Evolutionary conservation across 2,888 invertebrate genomes (phyloP).

Genomic region (Caenorhabditis afra): DNA sequence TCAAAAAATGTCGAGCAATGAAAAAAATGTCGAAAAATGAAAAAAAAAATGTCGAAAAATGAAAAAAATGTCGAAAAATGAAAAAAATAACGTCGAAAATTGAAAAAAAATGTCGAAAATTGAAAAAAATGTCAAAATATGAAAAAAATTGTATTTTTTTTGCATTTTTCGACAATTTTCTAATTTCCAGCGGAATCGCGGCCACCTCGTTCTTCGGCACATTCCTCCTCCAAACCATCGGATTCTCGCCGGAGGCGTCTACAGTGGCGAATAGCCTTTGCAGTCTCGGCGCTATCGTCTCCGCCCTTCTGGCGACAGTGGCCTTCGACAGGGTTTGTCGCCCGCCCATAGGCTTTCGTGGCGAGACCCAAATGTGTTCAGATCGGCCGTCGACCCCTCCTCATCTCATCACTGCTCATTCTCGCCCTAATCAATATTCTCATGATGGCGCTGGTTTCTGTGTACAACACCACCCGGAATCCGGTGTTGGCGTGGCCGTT

Average conservation of each 20-base stretch:
- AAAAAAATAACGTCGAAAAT: no score
- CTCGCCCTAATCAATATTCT: slow-evolving; percentile 68
- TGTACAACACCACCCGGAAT: slow-evolving; percentile 56
- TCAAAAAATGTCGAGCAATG: no score
- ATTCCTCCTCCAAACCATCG: slow-evolving; percentile 68
- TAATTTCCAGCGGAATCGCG: slow-evolving; percentile 70
- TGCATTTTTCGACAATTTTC: no score
- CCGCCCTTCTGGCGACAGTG: slow-evolving; percentile 68
- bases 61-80: no score
- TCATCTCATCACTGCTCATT: slow-evolving; percentile 66
- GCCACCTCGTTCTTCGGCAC: slow-evolving; percentile 77
- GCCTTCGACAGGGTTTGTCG: slow-evolving; percentile 67
- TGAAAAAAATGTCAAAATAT: no score
- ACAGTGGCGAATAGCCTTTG: slow-evolving; percentile 72
- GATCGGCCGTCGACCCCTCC: slow-evolving; percentile 71
- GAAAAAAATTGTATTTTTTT: no score
- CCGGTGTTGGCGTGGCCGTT: slow-evolving; percentile 43
- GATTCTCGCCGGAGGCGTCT: slow-evolving; percentile 68
- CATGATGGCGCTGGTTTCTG: slow-evolving; percentile 70
- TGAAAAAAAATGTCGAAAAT: no score
- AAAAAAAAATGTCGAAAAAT: no score
- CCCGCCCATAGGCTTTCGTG: no score
- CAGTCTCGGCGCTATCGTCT: slow-evolving; percentile 67
- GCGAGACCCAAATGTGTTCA: slow-evolving; percentile 34
- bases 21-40: no score